phyloP scores from a whole-genome alignment of 1,140 invertebrate species.

The Drosophila seguyi region DNA sequence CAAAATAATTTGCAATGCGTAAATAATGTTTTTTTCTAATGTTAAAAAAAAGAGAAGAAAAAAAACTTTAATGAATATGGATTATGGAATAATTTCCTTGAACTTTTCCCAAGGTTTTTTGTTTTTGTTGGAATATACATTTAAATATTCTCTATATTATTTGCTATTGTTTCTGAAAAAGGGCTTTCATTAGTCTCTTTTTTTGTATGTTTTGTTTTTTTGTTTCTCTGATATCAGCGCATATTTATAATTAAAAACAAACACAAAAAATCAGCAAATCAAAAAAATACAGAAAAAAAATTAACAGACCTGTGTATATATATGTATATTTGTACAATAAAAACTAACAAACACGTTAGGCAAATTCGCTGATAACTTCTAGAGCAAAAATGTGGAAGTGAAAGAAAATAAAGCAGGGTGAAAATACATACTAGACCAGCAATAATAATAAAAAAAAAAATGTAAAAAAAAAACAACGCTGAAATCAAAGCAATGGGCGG shows the following conservation, averaged over 20 bases:
- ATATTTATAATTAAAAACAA: conserved; percentile 68
- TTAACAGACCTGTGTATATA: conserved; percentile 1
- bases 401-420: conserved; percentile 13
- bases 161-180: conserved; percentile 11
- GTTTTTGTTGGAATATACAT: background rate
- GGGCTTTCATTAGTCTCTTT: conserved; percentile 14
- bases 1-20: conserved; percentile 32
- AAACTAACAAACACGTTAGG: conserved; percentile 53
- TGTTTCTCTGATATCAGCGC: conserved; percentile 56
- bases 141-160: background rate
- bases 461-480: too few species aligned
- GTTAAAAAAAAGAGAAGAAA: background rate
- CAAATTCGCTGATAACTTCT: conserved; percentile 62
- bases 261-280: conserved; percentile 42
- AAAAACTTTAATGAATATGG: conserved; percentile 7
- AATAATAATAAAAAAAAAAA: conserved; percentile 4
- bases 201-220: conserved; percentile 7
- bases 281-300: conserved; percentile 39
- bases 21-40: conserved; percentile 22
- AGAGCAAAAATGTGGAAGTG: conserved; percentile 16
- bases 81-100: conserved; percentile 11
- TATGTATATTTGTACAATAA: conserved; percentile 19
- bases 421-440: conserved; percentile 25
- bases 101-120: conserved; percentile 15
- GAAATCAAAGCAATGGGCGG: conserved; percentile 25